phyloP scores from a whole-genome alignment of 2,888 invertebrate genomes.

The Mythimna albipuncta region DNA sequence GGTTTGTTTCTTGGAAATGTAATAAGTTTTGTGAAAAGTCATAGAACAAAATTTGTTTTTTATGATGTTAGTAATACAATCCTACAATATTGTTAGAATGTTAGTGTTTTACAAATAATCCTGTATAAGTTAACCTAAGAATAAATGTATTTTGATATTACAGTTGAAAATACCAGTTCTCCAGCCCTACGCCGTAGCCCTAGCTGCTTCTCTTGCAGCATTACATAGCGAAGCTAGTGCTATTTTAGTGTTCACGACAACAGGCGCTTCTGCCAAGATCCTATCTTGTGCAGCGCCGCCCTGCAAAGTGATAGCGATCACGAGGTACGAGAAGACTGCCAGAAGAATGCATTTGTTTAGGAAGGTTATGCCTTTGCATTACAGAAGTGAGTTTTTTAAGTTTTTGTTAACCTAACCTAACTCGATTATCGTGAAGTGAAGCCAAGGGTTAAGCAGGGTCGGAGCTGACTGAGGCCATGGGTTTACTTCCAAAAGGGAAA shows the following conservation, averaged over 20 bases:
- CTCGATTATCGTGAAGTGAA: slow-evolving; percentile 68
- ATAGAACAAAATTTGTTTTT: too few relatives aligned
- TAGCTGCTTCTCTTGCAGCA: slow-evolving; percentile 56
- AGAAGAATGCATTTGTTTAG: slow-evolving; percentile 68
- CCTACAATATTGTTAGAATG: too few relatives aligned
- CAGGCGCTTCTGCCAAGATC: slow-evolving; percentile 56
- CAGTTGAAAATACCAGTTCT: slow-evolving; percentile 50
- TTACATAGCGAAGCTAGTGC: slow-evolving; percentile 41
- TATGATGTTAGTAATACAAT: too few relatives aligned
- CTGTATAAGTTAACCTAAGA: too few relatives aligned
- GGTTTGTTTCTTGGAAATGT: too few relatives aligned
- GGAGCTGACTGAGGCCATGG: too few relatives aligned
- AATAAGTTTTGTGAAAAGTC: too few relatives aligned
- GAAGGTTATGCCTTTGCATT: slow-evolving; percentile 69
- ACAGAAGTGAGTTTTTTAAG: slow-evolving; percentile 60
- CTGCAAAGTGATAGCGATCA: slow-evolving; percentile 64
- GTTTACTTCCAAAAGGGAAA: too few relatives aligned
- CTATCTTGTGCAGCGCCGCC: slow-evolving; percentile 54
- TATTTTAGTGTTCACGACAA: slow-evolving; percentile 52
- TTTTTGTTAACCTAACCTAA: slow-evolving; percentile 59
- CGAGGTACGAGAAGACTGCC: slow-evolving; percentile 59
- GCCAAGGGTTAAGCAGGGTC: too few relatives aligned
- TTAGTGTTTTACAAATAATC: too few relatives aligned
- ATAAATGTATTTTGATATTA: neutral
- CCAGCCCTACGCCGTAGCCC: slow-evolving; percentile 50